Evolutionary conservation across 2,888 invertebrate genomes (phyloP), one percentile per base, ranked within the genome.

Genomic region (Actias luna): DNA sequence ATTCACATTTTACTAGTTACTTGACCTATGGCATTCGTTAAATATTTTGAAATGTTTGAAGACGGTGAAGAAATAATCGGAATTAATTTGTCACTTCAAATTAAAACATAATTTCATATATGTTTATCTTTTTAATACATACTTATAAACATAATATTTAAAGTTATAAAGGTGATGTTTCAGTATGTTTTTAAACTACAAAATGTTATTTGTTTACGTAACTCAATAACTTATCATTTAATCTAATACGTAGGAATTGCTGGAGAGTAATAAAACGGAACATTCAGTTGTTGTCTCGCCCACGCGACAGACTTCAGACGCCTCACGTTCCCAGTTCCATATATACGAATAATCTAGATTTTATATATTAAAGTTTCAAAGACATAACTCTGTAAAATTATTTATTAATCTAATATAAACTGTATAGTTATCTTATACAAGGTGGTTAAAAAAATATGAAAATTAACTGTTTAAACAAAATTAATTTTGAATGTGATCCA

Each of bases 271-370:
- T 88, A 90, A 87, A 86, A 83, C 80, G 78, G 75, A 82, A 76
- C 80, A 80, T 84, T 84, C 83, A 84, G 86, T 79, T 75, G 80
- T 80, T 77, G 82, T 82, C 78, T 80, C 89, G 83, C 89, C 89
- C 83, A 89, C 89, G 83, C 83, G 74, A 69, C 87, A 88, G 88
- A 89, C 88, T 84, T 80, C 71, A 84, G 90, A 87, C 88, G 89
- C 89, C 88, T 75, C 76, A 79, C 82, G 77, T 77, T 79, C 67
- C 71, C 4, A 18, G 33, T 57, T 55, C 31, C 36, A 57, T 52
- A 52, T 52, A 50, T 55, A 69, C 58, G 7, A 29, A 29, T 55
- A n/a, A 55, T 27, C 29, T 29, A 55, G 55, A 27, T 29, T 29
- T 10, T 59, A 67, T 63, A 46, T 57, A 65, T 52, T 64, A 69